Conservation (phyloP, 2,797 vertebrate genomes). For the Micromesistius poutassou region DNA sequence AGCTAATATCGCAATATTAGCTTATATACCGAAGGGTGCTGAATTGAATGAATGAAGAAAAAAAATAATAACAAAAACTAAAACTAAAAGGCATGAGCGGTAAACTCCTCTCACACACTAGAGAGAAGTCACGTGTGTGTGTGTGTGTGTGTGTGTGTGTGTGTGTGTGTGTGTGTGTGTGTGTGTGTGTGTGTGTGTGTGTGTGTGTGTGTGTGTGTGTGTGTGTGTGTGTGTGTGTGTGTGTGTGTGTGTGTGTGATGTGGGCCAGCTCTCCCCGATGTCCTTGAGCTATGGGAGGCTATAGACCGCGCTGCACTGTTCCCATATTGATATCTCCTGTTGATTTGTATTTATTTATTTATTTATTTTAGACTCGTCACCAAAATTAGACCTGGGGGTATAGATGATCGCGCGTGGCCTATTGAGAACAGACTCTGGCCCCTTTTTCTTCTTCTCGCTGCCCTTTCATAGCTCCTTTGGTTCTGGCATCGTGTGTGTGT, state of each 20-base stretch:
- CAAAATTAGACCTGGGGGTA: constrained; percentile 11
- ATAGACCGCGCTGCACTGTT: constrained; percentile 13
- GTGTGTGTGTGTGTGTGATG: too few relatives aligned
- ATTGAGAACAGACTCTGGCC: constrained; percentile 9
- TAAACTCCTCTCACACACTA: constrained; percentile 1
- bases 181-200: background rate
- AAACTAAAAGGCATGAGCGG: background rate
- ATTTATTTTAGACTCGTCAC: constrained; percentile 27
- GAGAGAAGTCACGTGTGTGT: background rate
- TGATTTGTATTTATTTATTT: constrained; percentile 5
- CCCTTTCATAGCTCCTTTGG: background rate
- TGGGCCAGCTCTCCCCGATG: background rate
- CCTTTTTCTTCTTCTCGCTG: background rate
- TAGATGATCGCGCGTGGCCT: constrained; percentile 22
- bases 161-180: too few relatives aligned
- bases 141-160: background rate
- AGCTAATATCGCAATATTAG: background rate
- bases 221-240: too few relatives aligned
- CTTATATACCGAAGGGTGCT: background rate
- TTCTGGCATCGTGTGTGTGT: background rate
- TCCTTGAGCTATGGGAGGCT: constrained; percentile 9
- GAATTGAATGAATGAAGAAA: background rate
- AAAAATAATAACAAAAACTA: background rate
- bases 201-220: background rate
- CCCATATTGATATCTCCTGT: constrained; percentile 31